Evolutionary conservation across 2,113 vertebrate genomes (phyloP).

Genomic region (Coracopsis vasa): DNA sequence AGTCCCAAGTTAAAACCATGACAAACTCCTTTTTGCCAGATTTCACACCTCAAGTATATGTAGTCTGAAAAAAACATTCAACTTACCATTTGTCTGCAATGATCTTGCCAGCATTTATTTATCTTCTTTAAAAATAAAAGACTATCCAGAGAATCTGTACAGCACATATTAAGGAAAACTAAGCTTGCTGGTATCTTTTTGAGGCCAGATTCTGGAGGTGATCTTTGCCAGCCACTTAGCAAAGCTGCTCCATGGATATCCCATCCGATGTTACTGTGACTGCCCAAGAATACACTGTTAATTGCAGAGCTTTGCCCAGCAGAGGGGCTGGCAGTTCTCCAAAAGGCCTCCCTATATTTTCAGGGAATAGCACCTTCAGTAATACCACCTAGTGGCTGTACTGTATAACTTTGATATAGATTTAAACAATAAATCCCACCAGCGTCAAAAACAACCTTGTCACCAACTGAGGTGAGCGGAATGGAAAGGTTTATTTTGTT

Average conservation of each 20-base stretch:
- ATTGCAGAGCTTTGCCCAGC: not conserved
- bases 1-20: not conserved
- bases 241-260: not conserved
- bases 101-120: conserved; percentile 84
- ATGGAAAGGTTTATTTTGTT: conserved; percentile 5
- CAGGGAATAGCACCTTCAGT: conserved; percentile 12
- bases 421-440: not conserved
- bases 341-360: conserved; percentile 9
- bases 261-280: not conserved
- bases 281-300: not conserved
- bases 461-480: not conserved
- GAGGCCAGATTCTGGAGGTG: not conserved
- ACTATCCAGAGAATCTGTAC: conserved; percentile 83
- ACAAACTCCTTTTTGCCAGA: not conserved
- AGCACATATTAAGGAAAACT: conserved; percentile 73
- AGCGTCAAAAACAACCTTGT: not conserved
- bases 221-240: conserved; percentile 15
- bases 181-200: not conserved
- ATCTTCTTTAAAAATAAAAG: conserved; percentile 84
- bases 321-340: conserved; percentile 13
- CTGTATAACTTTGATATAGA: not conserved
- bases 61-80: not conserved
- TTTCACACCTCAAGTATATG: not conserved
- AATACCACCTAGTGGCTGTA: conserved; percentile 44
- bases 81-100: conserved; percentile 87